phyloP scores from a whole-genome alignment of 37 sponge, comb jelly and placozoan species.

The Beroe ovata region DNA sequence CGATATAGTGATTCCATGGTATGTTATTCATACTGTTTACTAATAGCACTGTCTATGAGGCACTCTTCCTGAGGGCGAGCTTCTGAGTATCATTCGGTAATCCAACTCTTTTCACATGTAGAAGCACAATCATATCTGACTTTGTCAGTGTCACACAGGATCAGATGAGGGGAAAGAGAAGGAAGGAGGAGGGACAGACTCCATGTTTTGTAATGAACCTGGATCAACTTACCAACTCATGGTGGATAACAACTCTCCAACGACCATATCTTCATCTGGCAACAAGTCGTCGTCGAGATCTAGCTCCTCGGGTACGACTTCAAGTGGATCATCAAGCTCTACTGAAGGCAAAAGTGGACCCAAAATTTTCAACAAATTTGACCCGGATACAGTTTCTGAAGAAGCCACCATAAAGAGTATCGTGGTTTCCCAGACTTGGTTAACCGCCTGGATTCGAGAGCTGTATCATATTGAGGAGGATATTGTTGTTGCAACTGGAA shows the following conservation, averaged over 20 bases:
- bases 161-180: too few relatives aligned
- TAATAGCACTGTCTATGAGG: too few relatives aligned
- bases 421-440: constrained; percentile 59
- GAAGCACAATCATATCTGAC: too few relatives aligned
- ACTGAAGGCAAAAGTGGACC: background rate
- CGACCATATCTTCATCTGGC: background rate
- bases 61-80: too few relatives aligned
- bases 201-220: constrained; percentile 9
- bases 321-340: background rate
- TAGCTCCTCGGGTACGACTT: background rate
- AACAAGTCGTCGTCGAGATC: background rate
- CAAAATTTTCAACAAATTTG: background rate
- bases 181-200: too few relatives aligned
- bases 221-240: constrained; percentile 8
- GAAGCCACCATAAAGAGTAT: constrained; percentile 3
- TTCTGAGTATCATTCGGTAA: too few relatives aligned
- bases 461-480: constrained; percentile 44
- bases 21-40: too few relatives aligned
- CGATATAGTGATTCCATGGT: too few relatives aligned
- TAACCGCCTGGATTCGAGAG: constrained; percentile 44
- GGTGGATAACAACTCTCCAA: background rate
- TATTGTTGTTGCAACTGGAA: constrained; percentile 9
- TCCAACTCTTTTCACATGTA: too few relatives aligned
- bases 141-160: too few relatives aligned
- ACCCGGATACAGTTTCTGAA: background rate